Percentiles rank a stretch among this genome's conserved stretches.
These are phyloP conservation scores for Lycaon pictus DNA, from an alignment of 2,113 vertebrate genomes.

Conservation along the genomic window DNA sequence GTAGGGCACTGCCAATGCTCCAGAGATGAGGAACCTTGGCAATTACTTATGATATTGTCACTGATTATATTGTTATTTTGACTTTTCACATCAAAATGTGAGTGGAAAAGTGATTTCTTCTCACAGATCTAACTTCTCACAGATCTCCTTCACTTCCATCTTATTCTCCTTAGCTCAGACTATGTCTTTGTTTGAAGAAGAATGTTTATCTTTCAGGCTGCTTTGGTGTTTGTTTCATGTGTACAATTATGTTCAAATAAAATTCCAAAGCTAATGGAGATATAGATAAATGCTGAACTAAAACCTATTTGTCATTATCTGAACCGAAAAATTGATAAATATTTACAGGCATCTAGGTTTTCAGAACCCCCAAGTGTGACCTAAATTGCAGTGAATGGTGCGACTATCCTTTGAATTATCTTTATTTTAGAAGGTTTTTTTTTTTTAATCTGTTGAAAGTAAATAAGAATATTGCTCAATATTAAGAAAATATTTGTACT, in stretches of 20 bases:
- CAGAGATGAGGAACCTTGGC: too few relatives aligned
- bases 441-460: background rate
- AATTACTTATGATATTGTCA: too few relatives aligned
- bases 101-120: background rate
- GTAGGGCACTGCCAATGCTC: background rate
- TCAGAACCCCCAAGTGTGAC: background rate
- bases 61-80: background rate
- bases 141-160: background rate
- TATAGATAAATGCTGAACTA: background rate
- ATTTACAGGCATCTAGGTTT: background rate
- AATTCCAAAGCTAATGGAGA: background rate
- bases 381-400: background rate
- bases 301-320: background rate
- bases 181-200: background rate
- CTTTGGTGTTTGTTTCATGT: background rate
- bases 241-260: background rate
- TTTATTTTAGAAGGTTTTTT: background rate
- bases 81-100: background rate
- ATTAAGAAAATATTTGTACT: background rate
- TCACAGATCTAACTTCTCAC: background rate
- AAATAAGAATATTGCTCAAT: background rate
- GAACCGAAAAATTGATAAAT: background rate
- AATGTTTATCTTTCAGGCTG: background rate
- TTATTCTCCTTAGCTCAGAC: background rate
- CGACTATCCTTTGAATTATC: background rate